Conservation (phyloP, 2,888 invertebrate genomes). For the Tinea pellionella region DNA sequence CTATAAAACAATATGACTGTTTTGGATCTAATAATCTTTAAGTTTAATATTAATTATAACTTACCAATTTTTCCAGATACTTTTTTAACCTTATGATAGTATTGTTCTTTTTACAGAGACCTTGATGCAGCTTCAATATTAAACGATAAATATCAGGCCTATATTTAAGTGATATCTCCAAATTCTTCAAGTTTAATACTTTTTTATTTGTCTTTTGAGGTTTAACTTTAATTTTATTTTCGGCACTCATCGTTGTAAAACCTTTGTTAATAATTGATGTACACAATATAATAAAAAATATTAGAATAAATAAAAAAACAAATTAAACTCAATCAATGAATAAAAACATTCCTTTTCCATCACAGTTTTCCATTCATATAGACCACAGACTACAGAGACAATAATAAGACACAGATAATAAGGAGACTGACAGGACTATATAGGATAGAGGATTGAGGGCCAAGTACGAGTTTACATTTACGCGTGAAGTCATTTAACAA, state of each 20-base stretch:
- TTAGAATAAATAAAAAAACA: too few species aligned
- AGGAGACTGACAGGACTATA: too few species aligned
- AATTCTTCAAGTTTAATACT: constrained; percentile 20
- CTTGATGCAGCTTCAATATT: constrained; percentile 67
- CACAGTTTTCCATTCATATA: too few species aligned
- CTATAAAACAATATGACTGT: background rate
- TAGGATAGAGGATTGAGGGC: too few species aligned
- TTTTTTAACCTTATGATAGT: constrained; percentile 69
- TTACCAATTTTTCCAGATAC: constrained; percentile 66
- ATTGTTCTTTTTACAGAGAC: constrained; percentile 66
- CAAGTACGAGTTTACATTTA: too few species aligned
- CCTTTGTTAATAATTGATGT: too few species aligned
- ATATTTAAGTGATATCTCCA: constrained; percentile 55
- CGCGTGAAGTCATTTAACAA: too few species aligned
- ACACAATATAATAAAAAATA: too few species aligned
- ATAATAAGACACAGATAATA: too few species aligned
- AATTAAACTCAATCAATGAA: too few species aligned
- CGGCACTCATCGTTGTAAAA: background rate
- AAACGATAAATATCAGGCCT: constrained; percentile 71
- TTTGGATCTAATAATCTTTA: background rate
- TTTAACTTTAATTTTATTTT: background rate
- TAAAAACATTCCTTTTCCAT: too few species aligned
- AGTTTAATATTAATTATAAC: constrained; percentile 16
- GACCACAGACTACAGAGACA: too few species aligned
- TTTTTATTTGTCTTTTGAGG: background rate